Evolutionary conservation across 2,888 invertebrate genomes (phyloP).

Genomic region (Neocrepidodera transversa): DNA sequence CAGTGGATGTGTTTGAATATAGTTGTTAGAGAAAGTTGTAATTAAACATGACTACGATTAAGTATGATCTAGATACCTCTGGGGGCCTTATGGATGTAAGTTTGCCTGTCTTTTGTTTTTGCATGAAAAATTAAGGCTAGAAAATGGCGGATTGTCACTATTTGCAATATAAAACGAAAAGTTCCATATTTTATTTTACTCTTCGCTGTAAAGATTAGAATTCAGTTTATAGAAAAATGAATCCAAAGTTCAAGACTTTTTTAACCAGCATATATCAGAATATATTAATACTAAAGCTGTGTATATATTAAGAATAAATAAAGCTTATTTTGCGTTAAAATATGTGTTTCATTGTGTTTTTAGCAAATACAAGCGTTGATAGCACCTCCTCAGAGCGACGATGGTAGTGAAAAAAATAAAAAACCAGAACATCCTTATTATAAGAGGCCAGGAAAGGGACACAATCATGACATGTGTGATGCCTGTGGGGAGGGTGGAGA

Average conservation of each 20-base stretch:
- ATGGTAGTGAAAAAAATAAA: slow-evolving; percentile 65
- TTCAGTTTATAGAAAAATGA: not conserved
- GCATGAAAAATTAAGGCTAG: slow-evolving; percentile 37
- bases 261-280: too few species aligned
- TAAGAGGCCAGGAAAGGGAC: slow-evolving; percentile 85
- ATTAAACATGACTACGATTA: slow-evolving; percentile 66
- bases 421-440: slow-evolving; percentile 79
- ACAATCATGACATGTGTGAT: slow-evolving; percentile 93
- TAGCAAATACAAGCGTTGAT: slow-evolving; percentile 90
- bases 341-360: slow-evolving; percentile 22
- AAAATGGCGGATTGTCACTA: slow-evolving; percentile 45
- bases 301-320: slow-evolving; percentile 5
- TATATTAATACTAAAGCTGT: not conserved
- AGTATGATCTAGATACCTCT: slow-evolving; percentile 80
- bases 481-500: slow-evolving; percentile 95
- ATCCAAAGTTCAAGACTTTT: not conserved
- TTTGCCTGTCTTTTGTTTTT: slow-evolving; percentile 44
- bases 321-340: not conserved
- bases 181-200: slow-evolving; percentile 7
- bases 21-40: not conserved
- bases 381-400: slow-evolving; percentile 84
- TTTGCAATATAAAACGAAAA: slow-evolving; percentile 15
- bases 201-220: not conserved
- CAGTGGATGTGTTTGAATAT: slow-evolving; percentile 7
- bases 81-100: slow-evolving; percentile 89